These are phyloP conservation scores for Rhabdophis nuchalis DNA, from an alignment of 2,797 vertebrate species.

Conservation along the genomic window DNA sequence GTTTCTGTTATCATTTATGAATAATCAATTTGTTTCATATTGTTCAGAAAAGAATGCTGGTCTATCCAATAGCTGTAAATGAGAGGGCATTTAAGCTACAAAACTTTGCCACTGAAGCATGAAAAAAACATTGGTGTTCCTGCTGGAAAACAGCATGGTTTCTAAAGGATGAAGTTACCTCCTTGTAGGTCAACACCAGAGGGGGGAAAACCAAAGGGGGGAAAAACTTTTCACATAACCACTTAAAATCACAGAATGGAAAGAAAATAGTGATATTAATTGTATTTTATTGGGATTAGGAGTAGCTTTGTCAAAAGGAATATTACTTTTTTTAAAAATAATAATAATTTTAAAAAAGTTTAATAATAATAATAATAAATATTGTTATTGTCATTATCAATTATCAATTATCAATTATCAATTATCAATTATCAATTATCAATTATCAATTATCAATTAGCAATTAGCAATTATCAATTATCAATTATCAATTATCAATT, in stretches of 20 bases:
- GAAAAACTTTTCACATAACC: neutral
- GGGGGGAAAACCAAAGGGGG: conserved; percentile 6
- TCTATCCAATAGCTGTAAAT: conserved; percentile 59
- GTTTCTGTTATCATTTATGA: conserved; percentile 33
- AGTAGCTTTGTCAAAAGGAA: conserved; percentile 22
- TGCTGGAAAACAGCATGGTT: conserved; percentile 58
- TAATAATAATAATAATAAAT: too few relatives aligned
- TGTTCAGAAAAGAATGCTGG: conserved; percentile 46
- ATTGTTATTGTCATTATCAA: too few relatives aligned
- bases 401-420: too few relatives aligned
- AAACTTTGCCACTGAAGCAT: conserved; percentile 72
- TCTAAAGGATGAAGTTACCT: conserved; percentile 62
- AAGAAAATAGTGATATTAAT: conserved; percentile 28
- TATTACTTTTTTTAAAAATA: too few relatives aligned
- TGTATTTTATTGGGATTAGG: conserved; percentile 31
- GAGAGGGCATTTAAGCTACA: conserved; percentile 61
- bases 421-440: too few relatives aligned
- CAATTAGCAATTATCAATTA: too few relatives aligned
- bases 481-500: too few relatives aligned
- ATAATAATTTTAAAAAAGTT: too few relatives aligned
- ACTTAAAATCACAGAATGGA: conserved; percentile 19
- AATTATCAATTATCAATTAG: too few relatives aligned
- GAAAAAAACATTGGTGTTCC: conserved; percentile 68
- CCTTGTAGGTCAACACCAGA: conserved; percentile 42
- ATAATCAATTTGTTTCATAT: conserved; percentile 60